Percentiles rank a stretch among this genome's conserved stretches.
phyloP scores from a whole-genome alignment of 2,888 invertebrate species.

The Cosmia pyralina region DNA sequence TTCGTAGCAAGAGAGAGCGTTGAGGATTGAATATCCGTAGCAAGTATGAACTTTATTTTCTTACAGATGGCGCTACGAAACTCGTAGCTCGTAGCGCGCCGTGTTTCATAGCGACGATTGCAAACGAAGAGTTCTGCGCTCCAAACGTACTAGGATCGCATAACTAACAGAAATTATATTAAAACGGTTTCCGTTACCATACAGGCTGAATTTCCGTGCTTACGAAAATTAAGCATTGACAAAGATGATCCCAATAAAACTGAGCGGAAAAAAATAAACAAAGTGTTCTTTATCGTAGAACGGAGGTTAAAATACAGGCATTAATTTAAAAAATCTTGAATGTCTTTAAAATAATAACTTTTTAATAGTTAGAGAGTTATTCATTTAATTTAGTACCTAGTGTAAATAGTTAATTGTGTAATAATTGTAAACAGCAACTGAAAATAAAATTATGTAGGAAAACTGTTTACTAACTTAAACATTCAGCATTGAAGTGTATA shows the following conservation, averaged over 20 bases:
- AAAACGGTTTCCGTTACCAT: neutral
- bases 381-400: neutral
- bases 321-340: neutral
- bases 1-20: neutral
- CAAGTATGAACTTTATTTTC: neutral
- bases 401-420: neutral
- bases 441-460: neutral
- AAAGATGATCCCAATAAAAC: neutral
- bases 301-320: neutral
- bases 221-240: too few relatives aligned
- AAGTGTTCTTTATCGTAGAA: neutral
- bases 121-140: constrained; percentile 31
- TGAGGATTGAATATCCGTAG: neutral
- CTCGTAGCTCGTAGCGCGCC: constrained; percentile 14
- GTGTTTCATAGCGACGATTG: constrained; percentile 9
- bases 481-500: neutral
- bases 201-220: neutral
- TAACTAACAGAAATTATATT: neutral
- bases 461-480: neutral
- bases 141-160: constrained; percentile 20
- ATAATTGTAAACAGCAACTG: neutral
- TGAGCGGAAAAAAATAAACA: neutral
- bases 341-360: neutral
- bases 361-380: neutral
- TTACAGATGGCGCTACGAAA: constrained; percentile 16